Evolutionary conservation across 2,888 invertebrate genomes (phyloP).

Genomic region (Noctua janthina): DNA sequence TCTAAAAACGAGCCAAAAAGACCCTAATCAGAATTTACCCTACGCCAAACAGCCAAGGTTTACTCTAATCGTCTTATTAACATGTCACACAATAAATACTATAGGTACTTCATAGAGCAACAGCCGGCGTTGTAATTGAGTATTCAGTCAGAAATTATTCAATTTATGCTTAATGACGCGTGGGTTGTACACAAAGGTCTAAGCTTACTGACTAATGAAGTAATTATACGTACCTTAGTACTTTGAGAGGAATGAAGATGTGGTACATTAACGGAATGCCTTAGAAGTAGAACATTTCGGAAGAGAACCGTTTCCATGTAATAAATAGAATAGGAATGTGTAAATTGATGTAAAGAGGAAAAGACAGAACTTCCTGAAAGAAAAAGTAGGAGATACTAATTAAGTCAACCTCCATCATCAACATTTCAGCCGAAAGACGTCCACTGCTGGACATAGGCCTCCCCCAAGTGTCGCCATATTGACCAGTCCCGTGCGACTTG

Average conservation of each 20-base stretch:
- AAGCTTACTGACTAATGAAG: neutral
- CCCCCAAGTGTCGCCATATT: too few species aligned
- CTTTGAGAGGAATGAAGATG: neutral
- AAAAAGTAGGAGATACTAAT: neutral
- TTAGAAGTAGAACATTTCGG: neutral
- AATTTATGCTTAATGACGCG: constrained; percentile 18
- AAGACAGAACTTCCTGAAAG: neutral
- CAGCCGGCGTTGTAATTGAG: neutral
- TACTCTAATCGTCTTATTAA: neutral
- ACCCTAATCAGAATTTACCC: neutral
- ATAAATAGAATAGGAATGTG: neutral
- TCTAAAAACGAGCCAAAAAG: neutral
- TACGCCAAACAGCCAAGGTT: neutral
- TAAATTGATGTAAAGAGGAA: neutral
- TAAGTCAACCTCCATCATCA: neutral
- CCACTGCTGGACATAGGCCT: too few species aligned
- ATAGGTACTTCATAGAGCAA: neutral
- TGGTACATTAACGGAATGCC: neutral
- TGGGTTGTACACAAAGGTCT: constrained; percentile 1
- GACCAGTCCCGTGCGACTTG: too few species aligned
- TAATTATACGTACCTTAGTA: neutral
- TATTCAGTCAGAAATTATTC: constrained; percentile 23
- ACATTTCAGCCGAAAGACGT: too few species aligned
- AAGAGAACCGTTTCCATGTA: neutral
- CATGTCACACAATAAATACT: neutral